These are phyloP conservation scores for Eupithecia subumbrata DNA, from an alignment of 2,888 invertebrate genomes.

Conservation along the genomic window DNA sequence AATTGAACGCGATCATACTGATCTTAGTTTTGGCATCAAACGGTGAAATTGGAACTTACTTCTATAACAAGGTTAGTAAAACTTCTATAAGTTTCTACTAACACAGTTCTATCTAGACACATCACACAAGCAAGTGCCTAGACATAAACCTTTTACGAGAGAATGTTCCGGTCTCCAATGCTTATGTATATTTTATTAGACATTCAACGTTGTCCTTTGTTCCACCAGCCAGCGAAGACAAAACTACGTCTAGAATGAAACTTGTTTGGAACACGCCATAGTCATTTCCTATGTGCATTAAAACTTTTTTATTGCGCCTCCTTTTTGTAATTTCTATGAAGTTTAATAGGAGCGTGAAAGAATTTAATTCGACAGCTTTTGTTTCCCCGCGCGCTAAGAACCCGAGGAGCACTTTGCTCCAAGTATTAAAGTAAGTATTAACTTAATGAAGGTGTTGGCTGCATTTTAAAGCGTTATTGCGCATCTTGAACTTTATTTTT, in stretches of 20 bases:
- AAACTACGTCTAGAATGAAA: slow-evolving; percentile 42
- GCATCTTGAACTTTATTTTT: not conserved
- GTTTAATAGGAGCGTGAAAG: slow-evolving; percentile 36
- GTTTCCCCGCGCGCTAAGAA: slow-evolving; percentile 27
- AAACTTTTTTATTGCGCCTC: slow-evolving; percentile 52
- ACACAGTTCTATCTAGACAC: slow-evolving; percentile 12
- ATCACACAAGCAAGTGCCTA: slow-evolving; percentile 22
- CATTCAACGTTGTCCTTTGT: slow-evolving; percentile 41
- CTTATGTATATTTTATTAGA: slow-evolving; percentile 43
- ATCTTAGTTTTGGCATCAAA: too few species aligned
- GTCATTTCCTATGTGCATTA: slow-evolving; percentile 52
- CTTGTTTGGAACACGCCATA: slow-evolving; percentile 48
- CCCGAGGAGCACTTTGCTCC: slow-evolving; percentile 29
- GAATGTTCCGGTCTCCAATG: slow-evolving; percentile 37
- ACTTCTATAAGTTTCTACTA: slow-evolving; percentile 1
- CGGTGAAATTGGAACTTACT: not conserved
- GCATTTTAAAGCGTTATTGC: slow-evolving; percentile 13
- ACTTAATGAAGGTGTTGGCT: slow-evolving; percentile 28
- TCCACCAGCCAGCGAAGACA: slow-evolving; percentile 38
- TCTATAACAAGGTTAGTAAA: not conserved
- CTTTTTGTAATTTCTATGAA: slow-evolving; percentile 39
- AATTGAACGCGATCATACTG: too few species aligned
- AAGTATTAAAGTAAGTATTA: too few species aligned
- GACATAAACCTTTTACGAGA: slow-evolving; percentile 42
- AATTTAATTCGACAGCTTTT: slow-evolving; percentile 38